A percentile compares a stretch with the other conserved stretches of the same genome.
Conservation (phyloP, 2,888 invertebrate genomes). For the Gymnosoma rotundatum region DNA sequence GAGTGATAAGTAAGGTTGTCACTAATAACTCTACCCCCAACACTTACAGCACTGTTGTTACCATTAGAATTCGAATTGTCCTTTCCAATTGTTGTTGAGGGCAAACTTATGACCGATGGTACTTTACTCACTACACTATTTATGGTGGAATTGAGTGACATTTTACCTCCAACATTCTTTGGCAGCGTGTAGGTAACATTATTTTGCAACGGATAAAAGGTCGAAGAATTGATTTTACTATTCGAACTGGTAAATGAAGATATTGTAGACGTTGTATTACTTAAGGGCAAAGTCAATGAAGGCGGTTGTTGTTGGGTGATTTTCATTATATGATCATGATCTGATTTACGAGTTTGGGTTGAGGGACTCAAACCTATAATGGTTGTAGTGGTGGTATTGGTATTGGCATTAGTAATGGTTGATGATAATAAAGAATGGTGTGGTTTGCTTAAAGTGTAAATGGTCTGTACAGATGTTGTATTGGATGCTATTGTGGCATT, state of each 20-base stretch:
- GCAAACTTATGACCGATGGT: slow-evolving; percentile 82
- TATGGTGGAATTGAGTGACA: slow-evolving; percentile 81
- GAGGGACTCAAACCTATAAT: slow-evolving; percentile 55
- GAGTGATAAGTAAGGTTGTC: slow-evolving; percentile 43
- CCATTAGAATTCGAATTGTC: slow-evolving; percentile 50
- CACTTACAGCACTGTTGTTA: slow-evolving; percentile 33
- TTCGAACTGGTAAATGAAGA: slow-evolving; percentile 69
- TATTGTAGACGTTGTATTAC: slow-evolving; percentile 61
- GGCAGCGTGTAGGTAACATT: slow-evolving; percentile 81
- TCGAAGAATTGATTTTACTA: slow-evolving; percentile 81
- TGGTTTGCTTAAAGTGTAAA: slow-evolving; percentile 77
- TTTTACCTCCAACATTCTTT: slow-evolving; percentile 80
- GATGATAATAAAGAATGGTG: slow-evolving; percentile 66
- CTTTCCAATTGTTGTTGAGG: slow-evolving; percentile 71
- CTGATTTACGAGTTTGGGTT: slow-evolving; percentile 69
- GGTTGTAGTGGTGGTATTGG: slow-evolving; percentile 19
- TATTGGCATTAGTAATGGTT: slow-evolving; percentile 37
- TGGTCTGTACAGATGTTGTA: slow-evolving; percentile 76
- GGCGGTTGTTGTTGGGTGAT: slow-evolving; percentile 73
- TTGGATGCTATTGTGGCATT: slow-evolving; percentile 55
- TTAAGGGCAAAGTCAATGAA: slow-evolving; percentile 79
- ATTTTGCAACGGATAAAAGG: slow-evolving; percentile 81
- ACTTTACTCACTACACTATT: slow-evolving; percentile 82
- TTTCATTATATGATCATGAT: slow-evolving; percentile 73
- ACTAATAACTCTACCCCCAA: slow-evolving; percentile 7